Evolutionary conservation across 2,888 invertebrate species (phyloP).

Genomic region (Agrochola litura): DNA sequence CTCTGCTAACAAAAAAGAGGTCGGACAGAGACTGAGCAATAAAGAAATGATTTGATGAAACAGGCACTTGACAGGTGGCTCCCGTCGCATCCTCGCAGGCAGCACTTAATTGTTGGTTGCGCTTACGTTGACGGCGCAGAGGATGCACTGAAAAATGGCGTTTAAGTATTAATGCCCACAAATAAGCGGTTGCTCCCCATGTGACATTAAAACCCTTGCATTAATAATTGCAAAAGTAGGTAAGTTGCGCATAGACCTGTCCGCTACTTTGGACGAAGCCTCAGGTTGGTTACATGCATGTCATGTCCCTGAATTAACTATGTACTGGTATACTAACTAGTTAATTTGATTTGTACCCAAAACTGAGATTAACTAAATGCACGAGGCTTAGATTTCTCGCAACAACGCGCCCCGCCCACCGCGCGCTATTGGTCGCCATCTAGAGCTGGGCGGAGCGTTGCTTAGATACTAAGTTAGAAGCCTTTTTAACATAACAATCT

Average conservation of each 20-base stretch:
- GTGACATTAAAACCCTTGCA: slow-evolving; percentile 83
- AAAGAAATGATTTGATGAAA: slow-evolving; percentile 90
- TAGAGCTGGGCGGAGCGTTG: slow-evolving; percentile 86
- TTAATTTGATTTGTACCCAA: slow-evolving; percentile 46
- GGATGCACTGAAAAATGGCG: slow-evolving; percentile 86
- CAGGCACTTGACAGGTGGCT: slow-evolving; percentile 89
- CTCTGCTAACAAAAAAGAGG: slow-evolving; percentile 85
- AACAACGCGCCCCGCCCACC: slow-evolving; percentile 83
- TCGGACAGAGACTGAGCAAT: slow-evolving; percentile 86
- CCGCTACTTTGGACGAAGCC: slow-evolving; percentile 38
- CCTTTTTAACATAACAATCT: slow-evolving; percentile 75
- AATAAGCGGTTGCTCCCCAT: slow-evolving; percentile 84
- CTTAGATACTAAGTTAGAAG: slow-evolving; percentile 87
- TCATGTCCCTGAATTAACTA: slow-evolving; percentile 22
- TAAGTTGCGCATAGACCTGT: slow-evolving; percentile 73
- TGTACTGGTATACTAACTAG: slow-evolving; percentile 9
- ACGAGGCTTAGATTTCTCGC: slow-evolving; percentile 82
- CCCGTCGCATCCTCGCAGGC: slow-evolving; percentile 84
- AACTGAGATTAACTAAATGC: slow-evolving; percentile 66
- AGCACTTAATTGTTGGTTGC: slow-evolving; percentile 86
- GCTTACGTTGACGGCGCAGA: slow-evolving; percentile 79
- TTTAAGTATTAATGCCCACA: slow-evolving; percentile 87
- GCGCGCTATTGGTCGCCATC: slow-evolving; percentile 83
- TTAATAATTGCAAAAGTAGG: slow-evolving; percentile 73
- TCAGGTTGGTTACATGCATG: slow-evolving; percentile 19